Conservation (phyloP, 1,140 invertebrate species). For the Acyrthosiphon pisum region DNA sequence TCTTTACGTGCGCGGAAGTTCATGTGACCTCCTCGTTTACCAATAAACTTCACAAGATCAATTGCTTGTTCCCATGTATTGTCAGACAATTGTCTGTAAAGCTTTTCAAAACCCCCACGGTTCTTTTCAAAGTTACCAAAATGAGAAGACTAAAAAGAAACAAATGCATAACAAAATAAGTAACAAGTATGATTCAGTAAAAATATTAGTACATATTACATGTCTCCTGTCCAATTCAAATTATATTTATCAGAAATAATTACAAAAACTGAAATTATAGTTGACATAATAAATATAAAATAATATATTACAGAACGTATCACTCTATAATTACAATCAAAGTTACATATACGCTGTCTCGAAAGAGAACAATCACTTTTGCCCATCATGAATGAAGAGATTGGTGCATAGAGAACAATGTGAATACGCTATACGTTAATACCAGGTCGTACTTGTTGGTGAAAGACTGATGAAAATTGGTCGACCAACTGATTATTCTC, state of each 20-base stretch:
- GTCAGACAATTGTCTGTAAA: slow-evolving; percentile 78
- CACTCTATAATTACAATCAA: background rate
- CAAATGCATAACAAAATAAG: background rate
- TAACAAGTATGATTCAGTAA: background rate
- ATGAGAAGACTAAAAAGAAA: slow-evolving; percentile 68
- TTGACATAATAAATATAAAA: background rate
- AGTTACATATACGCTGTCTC: too few relatives aligned
- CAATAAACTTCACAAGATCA: slow-evolving; percentile 77
- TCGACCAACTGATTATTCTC: too few relatives aligned
- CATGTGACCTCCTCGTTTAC: slow-evolving; percentile 72
- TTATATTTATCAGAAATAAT: background rate
- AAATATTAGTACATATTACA: background rate
- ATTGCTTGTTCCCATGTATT: slow-evolving; percentile 76
- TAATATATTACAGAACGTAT: background rate
- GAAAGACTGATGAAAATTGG: too few relatives aligned
- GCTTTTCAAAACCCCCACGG: slow-evolving; percentile 76
- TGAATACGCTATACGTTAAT: too few relatives aligned
- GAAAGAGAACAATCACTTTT: too few relatives aligned
- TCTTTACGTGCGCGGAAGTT: slow-evolving; percentile 61
- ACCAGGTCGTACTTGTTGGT: too few relatives aligned
- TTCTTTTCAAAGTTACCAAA: slow-evolving; percentile 80
- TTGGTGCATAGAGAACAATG: too few relatives aligned
- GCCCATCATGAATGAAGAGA: too few relatives aligned
- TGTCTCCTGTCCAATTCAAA: background rate
- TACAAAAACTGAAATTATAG: background rate